Evolutionary conservation across 2,888 invertebrate species (phyloP), one percentile per base, ranked within the genome.

Genomic region (Arrhopalites spinosus): DNA sequence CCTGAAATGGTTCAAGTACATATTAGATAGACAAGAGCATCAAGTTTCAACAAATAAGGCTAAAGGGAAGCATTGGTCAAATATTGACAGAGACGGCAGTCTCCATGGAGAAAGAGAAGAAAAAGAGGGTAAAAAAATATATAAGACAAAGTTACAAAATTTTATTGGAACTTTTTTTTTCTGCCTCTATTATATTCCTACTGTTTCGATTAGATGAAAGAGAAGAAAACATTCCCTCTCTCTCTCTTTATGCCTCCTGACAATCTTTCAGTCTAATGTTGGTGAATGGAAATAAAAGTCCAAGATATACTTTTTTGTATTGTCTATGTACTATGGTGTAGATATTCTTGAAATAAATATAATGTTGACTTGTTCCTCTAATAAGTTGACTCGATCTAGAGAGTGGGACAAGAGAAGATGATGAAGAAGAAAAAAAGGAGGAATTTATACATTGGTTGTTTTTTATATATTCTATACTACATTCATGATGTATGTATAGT

Each of bases 31-130:
- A 50, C 50, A 50, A 50, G 50, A 50, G 50, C 15, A 50, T n/a
- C 50, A 50, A n/a, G 59, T 59, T 25, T 25, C 23, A 23, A 59
- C 25, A 27, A 59, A 59, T 59, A 15, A 27, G n/a, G 59, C 15
- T n/a, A n/a, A n/a, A 20, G 27, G 23, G 17, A 20, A 13, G 50
- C 27, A 53, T 43, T 71, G 71, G 56, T 71, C 71, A 71, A 71
- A 71, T 71, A 71, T 71, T 71, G 71, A 71, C 71, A 36, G 53
- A 71, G 50, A 11, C 67, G 13, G 13, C 17, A n/a, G n/a, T n/a
- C n/a, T n/a, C n/a, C n/a, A n/a, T n/a, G n/a, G n/a, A n/a, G n/a
- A n/a, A n/a, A 25, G 63, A 27, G 27, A 63, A 43, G 36, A 20
- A 17, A 36, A 64, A 36, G 11, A 15, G 30, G 11, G 36, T 36